phyloP scores from a whole-genome alignment of 2,797 vertebrate genomes.

The Trachops cirrhosus region DNA sequence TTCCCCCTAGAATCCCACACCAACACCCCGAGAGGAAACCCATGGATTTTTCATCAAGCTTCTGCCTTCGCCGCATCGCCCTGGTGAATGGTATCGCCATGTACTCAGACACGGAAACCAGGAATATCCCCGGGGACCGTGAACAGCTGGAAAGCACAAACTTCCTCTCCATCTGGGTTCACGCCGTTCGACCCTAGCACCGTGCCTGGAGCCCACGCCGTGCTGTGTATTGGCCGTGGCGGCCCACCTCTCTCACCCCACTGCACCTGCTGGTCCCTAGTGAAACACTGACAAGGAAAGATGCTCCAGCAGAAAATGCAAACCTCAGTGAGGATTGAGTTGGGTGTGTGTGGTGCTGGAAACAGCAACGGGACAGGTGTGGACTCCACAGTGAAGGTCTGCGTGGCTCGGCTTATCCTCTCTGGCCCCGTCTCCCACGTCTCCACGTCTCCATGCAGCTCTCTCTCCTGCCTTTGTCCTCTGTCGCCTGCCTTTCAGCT shows the following conservation, averaged over 20 bases:
- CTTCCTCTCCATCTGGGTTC: background rate
- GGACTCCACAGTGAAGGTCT: background rate
- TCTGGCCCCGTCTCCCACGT: background rate
- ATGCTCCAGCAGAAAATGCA: background rate
- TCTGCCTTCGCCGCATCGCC: background rate
- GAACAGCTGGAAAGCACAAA: background rate
- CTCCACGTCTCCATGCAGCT: background rate
- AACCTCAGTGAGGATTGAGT: background rate
- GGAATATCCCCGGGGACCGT: background rate
- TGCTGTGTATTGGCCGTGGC: background rate
- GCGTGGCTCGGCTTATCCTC: background rate
- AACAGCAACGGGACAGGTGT: background rate
- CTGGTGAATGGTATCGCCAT: background rate
- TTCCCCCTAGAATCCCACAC: background rate
- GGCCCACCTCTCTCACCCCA: background rate
- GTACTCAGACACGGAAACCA: background rate
- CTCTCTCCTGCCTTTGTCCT: background rate
- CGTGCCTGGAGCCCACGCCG: background rate
- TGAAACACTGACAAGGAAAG: background rate
- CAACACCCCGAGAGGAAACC: background rate
- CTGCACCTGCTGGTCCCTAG: background rate
- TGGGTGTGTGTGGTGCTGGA: background rate
- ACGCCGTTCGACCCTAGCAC: background rate
- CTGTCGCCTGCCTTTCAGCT: background rate
- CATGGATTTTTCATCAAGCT: background rate